A percentile compares a stretch with the other conserved stretches of the same genome.
Conservation (phyloP, 64 coral and sea anemone genomes). For the Astreopora myriophthalma region DNA sequence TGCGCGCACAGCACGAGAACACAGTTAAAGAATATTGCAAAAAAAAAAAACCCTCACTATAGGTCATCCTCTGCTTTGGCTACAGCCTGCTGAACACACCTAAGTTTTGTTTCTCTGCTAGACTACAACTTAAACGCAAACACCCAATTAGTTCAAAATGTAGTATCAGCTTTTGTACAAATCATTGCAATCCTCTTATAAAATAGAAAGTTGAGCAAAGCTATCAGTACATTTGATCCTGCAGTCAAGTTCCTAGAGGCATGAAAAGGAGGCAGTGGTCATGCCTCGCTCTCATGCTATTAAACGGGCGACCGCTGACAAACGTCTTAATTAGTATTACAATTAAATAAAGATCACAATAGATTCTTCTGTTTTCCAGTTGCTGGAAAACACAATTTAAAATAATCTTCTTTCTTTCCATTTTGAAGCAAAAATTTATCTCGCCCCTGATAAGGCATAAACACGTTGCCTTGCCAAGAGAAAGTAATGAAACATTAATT, state of each 20-base stretch:
- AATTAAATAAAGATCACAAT: conserved; percentile 39
- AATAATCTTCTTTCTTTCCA: conserved; percentile 4
- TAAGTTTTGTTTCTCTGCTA: background rate
- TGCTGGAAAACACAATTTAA: conserved; percentile 16
- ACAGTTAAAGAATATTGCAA: too few species aligned
- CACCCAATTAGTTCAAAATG: background rate
- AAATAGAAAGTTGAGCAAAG: conserved; percentile 21
- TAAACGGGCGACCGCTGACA: background rate
- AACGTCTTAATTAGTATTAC: background rate
- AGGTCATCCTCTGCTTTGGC: background rate
- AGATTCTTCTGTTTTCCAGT: conserved; percentile 15
- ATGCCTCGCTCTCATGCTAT: background rate
- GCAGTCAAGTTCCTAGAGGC: background rate
- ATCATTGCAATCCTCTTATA: background rate
- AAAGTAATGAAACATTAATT: background rate
- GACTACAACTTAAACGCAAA: background rate
- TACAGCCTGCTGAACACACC: background rate
- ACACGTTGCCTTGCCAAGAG: background rate
- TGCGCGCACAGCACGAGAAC: too few species aligned
- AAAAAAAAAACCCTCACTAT: background rate
- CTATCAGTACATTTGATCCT: background rate
- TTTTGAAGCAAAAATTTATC: background rate
- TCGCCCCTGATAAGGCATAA: background rate
- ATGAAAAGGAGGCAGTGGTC: background rate
- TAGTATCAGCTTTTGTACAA: conserved; percentile 29